A percentile compares a stretch with the other conserved stretches of the same genome.
These are phyloP conservation scores for Marasmarcha lunaedactyla DNA, from an alignment of 2,888 invertebrate species.

Conservation along the genomic window DNA sequence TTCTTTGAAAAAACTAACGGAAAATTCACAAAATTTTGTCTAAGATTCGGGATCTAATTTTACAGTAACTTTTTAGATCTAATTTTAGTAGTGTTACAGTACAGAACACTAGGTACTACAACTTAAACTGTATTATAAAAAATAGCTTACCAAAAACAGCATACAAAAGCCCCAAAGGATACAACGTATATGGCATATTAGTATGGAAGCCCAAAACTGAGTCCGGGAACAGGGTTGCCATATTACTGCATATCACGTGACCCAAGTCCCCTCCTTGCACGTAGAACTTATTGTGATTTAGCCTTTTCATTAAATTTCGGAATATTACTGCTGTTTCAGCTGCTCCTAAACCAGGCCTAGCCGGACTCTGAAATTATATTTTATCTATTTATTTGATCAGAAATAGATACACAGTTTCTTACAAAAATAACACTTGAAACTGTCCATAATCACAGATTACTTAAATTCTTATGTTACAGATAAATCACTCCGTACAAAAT, in stretches of 20 bases:
- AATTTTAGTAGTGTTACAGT: too few species aligned
- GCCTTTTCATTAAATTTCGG: slow-evolving; percentile 76
- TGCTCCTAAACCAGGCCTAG: slow-evolving; percentile 69
- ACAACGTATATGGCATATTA: slow-evolving; percentile 66
- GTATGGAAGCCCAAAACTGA: slow-evolving; percentile 65
- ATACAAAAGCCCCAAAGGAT: slow-evolving; percentile 22
- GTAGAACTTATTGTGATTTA: slow-evolving; percentile 74
- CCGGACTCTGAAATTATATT: slow-evolving; percentile 37
- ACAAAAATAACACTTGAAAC: too few species aligned
- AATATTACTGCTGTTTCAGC: slow-evolving; percentile 70
- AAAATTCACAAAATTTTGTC: too few species aligned
- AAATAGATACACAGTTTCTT: too few species aligned
- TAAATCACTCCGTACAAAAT: too few species aligned
- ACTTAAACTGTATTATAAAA: not conserved
- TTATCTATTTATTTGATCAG: not conserved
- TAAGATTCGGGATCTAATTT: too few species aligned
- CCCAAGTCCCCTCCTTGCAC: slow-evolving; percentile 84
- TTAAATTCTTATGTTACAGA: too few species aligned
- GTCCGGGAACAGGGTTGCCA: slow-evolving; percentile 74
- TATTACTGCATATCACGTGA: slow-evolving; percentile 61
- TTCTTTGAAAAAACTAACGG: too few species aligned
- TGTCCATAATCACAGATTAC: too few species aligned
- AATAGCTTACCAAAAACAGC: slow-evolving; percentile 41
- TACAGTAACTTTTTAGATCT: too few species aligned
- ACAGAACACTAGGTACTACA: too few species aligned